Percentiles rank a stretch among this genome's conserved stretches.
Conservation (phyloP, 1,140 invertebrate species). For the Drosophila sp. region DNA sequence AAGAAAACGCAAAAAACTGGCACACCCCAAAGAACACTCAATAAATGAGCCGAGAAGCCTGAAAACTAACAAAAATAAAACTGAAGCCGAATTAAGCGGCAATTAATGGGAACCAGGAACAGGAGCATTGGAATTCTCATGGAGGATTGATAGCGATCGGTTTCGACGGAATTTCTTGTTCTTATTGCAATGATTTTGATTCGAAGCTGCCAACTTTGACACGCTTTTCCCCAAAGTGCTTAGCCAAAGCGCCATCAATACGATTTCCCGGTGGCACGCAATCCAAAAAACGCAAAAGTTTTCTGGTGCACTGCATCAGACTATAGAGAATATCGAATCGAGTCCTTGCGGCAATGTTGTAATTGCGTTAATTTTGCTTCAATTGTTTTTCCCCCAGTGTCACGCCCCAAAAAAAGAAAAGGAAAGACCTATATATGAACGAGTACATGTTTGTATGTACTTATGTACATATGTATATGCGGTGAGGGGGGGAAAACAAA, state of each 20-base stretch:
- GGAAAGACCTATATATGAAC: constrained; percentile 16
- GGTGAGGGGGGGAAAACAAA: background rate
- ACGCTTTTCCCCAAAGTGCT: constrained; percentile 57
- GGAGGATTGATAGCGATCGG: constrained; percentile 16
- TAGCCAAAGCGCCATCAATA: constrained; percentile 55
- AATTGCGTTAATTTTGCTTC: constrained; percentile 77
- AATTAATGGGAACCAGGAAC: constrained; percentile 35
- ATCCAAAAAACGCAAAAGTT: constrained; percentile 32
- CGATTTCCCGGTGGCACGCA: constrained; percentile 63
- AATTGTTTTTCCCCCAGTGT: constrained; percentile 60
- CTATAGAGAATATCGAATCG: constrained; percentile 46
- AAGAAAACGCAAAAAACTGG: constrained; percentile 2
- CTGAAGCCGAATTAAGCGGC: constrained; percentile 36
- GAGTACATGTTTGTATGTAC: constrained; percentile 20
- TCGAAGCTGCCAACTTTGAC: constrained; percentile 61
- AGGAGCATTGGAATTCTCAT: background rate
- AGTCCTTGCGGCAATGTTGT: constrained; percentile 54
- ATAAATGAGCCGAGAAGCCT: constrained; percentile 13
- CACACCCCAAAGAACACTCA: constrained; percentile 16
- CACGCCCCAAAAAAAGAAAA: background rate
- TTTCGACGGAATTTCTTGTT: background rate
- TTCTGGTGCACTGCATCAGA: constrained; percentile 41
- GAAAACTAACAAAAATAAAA: constrained; percentile 5
- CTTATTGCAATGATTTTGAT: constrained; percentile 18
- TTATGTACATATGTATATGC: background rate